Evolutionary conservation across 2,113 vertebrate species (phyloP).

Genomic region (Sylvietta virens): DNA sequence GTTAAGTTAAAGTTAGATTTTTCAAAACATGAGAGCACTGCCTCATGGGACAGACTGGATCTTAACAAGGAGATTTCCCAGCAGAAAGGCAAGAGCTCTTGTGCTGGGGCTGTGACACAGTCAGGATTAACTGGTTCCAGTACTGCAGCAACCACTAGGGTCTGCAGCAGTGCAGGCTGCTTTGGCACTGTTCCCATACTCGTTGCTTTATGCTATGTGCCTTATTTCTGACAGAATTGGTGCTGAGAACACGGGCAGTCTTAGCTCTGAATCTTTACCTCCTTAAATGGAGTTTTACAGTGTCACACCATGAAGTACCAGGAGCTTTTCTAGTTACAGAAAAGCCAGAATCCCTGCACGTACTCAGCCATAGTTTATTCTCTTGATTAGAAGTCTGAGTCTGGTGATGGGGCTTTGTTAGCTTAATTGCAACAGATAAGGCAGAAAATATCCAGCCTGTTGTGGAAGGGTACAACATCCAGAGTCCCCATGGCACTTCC

Average conservation of each 20-base stretch:
- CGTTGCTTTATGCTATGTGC: fast-evolving
- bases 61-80: neutral
- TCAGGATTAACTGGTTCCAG: neutral
- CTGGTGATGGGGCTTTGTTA: neutral
- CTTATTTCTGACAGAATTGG: neutral
- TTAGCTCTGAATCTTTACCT: neutral
- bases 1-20: neutral
- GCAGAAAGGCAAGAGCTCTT: neutral
- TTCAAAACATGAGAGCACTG: neutral
- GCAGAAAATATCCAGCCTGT: neutral
- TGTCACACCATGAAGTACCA: neutral
- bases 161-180: neutral
- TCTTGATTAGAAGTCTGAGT: neutral
- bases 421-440: neutral
- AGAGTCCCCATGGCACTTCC: neutral
- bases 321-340: neutral
- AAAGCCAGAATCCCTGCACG: neutral
- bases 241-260: neutral
- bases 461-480: neutral
- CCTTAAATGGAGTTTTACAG: neutral
- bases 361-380: neutral
- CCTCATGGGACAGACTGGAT: neutral
- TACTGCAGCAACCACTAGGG: neutral
- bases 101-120: neutral
- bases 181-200: neutral